Conservation (phyloP, 1,140 invertebrate genomes). For the Anagrus nilaparvatae region DNA sequence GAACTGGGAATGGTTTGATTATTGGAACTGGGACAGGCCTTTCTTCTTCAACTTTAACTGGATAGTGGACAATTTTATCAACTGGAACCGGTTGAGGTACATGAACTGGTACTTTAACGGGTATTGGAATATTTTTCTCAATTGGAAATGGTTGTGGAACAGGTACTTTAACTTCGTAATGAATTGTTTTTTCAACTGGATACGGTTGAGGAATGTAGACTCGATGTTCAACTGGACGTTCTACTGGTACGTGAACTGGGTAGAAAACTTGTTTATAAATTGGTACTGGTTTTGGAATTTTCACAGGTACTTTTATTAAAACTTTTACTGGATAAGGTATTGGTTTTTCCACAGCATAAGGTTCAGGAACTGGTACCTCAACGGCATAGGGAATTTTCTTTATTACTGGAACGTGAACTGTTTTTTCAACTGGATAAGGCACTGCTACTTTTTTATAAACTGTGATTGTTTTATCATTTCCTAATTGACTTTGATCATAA, state of each 20-base stretch:
- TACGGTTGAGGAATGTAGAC: conserved; percentile 54
- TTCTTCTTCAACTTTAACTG: conserved; percentile 46
- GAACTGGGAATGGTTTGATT: conserved; percentile 33
- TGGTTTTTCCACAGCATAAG: conserved; percentile 36
- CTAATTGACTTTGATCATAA: no score
- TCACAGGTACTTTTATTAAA: conserved; percentile 35
- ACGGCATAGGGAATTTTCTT: conserved; percentile 38
- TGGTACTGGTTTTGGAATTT: conserved; percentile 35
- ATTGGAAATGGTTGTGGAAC: conserved; percentile 52
- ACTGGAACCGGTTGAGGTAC: conserved; percentile 49
- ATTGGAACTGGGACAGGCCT: conserved; percentile 49
- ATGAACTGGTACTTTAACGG: conserved; percentile 48
- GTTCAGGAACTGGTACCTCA: conserved; percentile 54
- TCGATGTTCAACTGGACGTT: conserved; percentile 53
- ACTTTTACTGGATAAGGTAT: conserved; percentile 35
- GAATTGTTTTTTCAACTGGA: conserved; percentile 54
- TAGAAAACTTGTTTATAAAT: conserved; percentile 35
- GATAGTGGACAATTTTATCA: conserved; percentile 38
- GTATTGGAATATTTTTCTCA: conserved; percentile 46
- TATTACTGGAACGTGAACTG: conserved; percentile 31
- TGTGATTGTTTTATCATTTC: conserved; percentile 41
- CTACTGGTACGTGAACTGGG: conserved; percentile 37
- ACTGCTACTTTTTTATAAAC: conserved; percentile 37
- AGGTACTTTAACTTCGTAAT: conserved; percentile 50
- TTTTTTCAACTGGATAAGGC: conserved; percentile 38